Base-by-base conservation (phyloP, 2,797 vertebrate genomes). In the Sphenopsis melanotis region DNA sequence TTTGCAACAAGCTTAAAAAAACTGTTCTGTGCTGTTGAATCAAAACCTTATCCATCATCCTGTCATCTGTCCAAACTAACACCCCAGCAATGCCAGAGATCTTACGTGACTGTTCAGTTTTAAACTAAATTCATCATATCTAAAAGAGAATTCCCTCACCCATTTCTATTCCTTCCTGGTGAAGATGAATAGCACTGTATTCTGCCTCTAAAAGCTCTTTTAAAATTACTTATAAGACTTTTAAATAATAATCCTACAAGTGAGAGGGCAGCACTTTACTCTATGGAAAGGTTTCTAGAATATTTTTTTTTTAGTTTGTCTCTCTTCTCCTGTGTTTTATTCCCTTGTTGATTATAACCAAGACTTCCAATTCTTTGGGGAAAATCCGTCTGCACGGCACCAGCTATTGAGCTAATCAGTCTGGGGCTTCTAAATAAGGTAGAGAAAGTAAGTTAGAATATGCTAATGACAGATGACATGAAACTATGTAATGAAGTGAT, bases 1-100 rank as follows among this genome's bases (percentile, higher is more conserved):
- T 84, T 90, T 93, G 70, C 66, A 93, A 56, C 79, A 88, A 11
- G 59, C 56, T 86, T 85, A 57, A 83, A 80, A 79, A 93, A 83
- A 15, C 15, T 22, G 3, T 83, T 92, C 57, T 44, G 5, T 46
- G 56, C 70, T 71, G 50, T 30, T 78, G 64, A 95, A 94, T 86
- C 66, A 79, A 90, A 89, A 13, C 18, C 13, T 47, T 68, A 18
- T 66, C 84, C 37, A 71, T 90, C 65, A 69, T 69, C 29, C 66
- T 81, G 72, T 93, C 74, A 87, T 71, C 60, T 86, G 36, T 70
- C 69, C 66, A 63, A 90, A 59, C 70, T 61, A 61, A 92, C 74
- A 86, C 72, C 41, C 41, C 65, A 83, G 56, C 53, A 86, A 44
- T 24, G 75, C 46, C 60, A 46, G 56, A 83, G 70, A 34, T 64